Percentiles rank a stretch among this genome's conserved stretches.
Evolutionary conservation across 92 coral and sea anemone genomes (phyloP).

Genomic region (Phenganax subtilis): DNA sequence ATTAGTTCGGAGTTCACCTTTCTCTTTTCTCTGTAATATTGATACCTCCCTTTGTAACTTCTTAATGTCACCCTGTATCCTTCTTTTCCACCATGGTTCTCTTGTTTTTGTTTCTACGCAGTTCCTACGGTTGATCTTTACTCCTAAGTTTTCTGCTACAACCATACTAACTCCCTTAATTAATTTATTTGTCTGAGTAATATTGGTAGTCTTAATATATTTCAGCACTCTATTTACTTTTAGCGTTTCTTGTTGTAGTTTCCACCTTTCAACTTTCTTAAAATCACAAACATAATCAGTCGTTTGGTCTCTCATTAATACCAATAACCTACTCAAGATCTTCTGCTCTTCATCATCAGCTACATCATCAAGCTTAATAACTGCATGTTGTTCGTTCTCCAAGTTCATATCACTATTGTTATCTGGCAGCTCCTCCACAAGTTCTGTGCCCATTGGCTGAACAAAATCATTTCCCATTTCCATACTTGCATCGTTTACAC

Average conservation of each 20-base stretch:
- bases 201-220: slow-evolving; percentile 5
- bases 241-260: slow-evolving; percentile 1
- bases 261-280: slow-evolving; percentile 12
- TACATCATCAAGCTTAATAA: background rate
- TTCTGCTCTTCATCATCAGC: slow-evolving; percentile 19
- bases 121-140: slow-evolving; percentile 1
- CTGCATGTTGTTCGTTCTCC: background rate
- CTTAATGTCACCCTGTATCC: slow-evolving; percentile 10
- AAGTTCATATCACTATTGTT: background rate
- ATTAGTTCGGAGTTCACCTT: background rate
- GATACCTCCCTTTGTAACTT: background rate
- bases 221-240: slow-evolving; percentile 10
- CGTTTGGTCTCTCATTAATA: slow-evolving; percentile 3
- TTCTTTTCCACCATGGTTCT: slow-evolving; percentile 41
- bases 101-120: background rate
- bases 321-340: slow-evolving; percentile 8
- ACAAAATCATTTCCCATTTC: background rate
- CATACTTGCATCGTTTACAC: background rate
- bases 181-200: slow-evolving; percentile 35
- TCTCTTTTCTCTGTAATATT: slow-evolving; percentile 7
- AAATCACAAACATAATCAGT: slow-evolving; percentile 13
- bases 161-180: slow-evolving; percentile 30
- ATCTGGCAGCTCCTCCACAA: slow-evolving; percentile 6
- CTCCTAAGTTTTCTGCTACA: slow-evolving; percentile 31
- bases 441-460: background rate